phyloP scores from a whole-genome alignment of 2,797 vertebrate genomes.

The Cryptoblepharus egeriae region DNA sequence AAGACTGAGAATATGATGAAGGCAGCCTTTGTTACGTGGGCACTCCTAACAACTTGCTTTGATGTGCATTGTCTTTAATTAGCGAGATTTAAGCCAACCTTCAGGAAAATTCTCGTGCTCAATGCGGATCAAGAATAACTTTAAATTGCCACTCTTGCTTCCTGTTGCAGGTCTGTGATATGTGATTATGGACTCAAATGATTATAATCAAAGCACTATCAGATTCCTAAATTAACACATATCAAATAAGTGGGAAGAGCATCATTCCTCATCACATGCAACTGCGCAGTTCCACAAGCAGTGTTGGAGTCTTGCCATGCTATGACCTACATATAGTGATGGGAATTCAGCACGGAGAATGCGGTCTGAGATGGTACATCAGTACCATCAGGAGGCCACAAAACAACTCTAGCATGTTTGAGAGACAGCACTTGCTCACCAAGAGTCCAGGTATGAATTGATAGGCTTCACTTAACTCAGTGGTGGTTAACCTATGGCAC shows the following conservation, averaged over 20 bases:
- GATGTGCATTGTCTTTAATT: constrained; percentile 58
- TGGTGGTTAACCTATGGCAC: no score
- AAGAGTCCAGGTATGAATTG: no score
- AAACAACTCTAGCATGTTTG: background rate
- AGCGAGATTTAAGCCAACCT: constrained; percentile 27
- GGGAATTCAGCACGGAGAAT: background rate
- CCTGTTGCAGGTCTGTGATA: constrained; percentile 52
- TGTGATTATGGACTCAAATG: constrained; percentile 68
- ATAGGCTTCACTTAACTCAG: no score
- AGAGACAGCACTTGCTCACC: background rate
- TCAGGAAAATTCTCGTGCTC: constrained; percentile 42
- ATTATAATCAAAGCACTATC: constrained; percentile 72
- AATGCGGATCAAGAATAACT: constrained; percentile 49
- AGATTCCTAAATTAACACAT: constrained; percentile 69
- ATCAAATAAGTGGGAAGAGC: constrained; percentile 58
- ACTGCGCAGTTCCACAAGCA: background rate
- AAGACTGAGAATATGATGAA: background rate
- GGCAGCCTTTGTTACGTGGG: background rate
- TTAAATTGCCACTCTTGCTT: constrained; percentile 53
- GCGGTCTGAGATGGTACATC: background rate
- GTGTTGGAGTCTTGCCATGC: background rate
- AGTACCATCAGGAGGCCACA: no score
- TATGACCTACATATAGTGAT: constrained; percentile 1
- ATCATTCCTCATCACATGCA: constrained; percentile 26
- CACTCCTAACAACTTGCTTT: background rate